phyloP scores from a whole-genome alignment of 2,113 vertebrate genomes.

The Uria aalge region DNA sequence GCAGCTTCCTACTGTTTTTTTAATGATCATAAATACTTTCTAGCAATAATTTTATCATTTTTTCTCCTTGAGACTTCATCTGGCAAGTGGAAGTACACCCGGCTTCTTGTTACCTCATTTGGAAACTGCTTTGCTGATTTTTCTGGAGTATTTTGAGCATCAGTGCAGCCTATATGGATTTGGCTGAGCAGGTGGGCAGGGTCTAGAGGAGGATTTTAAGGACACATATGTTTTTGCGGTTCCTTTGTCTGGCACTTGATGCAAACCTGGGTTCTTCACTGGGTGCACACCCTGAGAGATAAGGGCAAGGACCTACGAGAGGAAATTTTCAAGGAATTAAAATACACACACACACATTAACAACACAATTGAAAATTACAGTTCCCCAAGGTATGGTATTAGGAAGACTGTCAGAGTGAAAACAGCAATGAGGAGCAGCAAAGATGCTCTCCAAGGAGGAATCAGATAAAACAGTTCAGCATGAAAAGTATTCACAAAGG shows the following conservation, averaged over 20 bases:
- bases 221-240: background rate
- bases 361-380: background rate
- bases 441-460: conserved; percentile 1
- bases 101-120: background rate
- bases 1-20: background rate
- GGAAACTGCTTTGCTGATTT: background rate
- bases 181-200: background rate
- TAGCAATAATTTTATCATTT: background rate
- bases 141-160: background rate
- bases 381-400: background rate
- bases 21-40: background rate
- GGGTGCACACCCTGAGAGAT: background rate
- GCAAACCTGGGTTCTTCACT: background rate
- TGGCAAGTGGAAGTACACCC: background rate
- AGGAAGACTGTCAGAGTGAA: background rate
- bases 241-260: background rate
- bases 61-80: background rate
- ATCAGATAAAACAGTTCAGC: conserved; percentile 12
- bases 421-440: background rate
- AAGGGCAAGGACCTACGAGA: background rate
- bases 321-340: background rate
- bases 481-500: background rate
- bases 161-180: background rate
- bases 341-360: background rate
- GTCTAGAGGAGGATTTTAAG: background rate